phyloP scores from a whole-genome alignment of 2,888 invertebrate species.

The Dasysyrphus albostriatus region DNA sequence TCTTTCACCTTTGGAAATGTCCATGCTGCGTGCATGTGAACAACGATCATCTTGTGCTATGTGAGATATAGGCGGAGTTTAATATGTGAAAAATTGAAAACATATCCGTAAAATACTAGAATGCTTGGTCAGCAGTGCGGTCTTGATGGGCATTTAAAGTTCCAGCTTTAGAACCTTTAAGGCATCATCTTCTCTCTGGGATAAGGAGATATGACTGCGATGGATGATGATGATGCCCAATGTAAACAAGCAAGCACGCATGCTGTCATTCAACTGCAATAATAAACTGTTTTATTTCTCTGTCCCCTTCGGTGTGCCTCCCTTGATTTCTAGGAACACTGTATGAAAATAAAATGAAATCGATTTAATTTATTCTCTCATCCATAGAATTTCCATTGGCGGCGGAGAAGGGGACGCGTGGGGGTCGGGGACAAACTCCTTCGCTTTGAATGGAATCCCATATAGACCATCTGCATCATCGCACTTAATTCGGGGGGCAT shows the following conservation, averaged over 20 bases:
- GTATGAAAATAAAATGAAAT: slow-evolving; percentile 64
- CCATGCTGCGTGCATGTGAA: slow-evolving; percentile 66
- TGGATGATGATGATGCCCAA: slow-evolving; percentile 41
- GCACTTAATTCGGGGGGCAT: slow-evolving; percentile 61
- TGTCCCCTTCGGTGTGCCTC: background rate
- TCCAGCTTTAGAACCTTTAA: slow-evolving; percentile 36
- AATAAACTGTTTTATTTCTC: slow-evolving; percentile 46
- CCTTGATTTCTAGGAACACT: slow-evolving; percentile 22
- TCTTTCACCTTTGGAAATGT: slow-evolving; percentile 62
- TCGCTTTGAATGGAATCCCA: slow-evolving; percentile 52
- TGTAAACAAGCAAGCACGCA: slow-evolving; percentile 72
- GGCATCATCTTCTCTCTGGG: slow-evolving; percentile 32
- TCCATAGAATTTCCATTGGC: slow-evolving; percentile 2
- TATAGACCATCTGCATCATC: slow-evolving; percentile 70
- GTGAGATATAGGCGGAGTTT: slow-evolving; percentile 13
- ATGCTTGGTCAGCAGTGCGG: slow-evolving; percentile 6
- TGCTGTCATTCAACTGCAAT: slow-evolving; percentile 60
- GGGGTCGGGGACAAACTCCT: slow-evolving; percentile 20
- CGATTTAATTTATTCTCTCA: slow-evolving; percentile 68
- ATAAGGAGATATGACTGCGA: slow-evolving; percentile 53
- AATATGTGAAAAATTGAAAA: slow-evolving; percentile 63
- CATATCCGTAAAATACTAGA: slow-evolving; percentile 61
- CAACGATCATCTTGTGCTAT: slow-evolving; percentile 57
- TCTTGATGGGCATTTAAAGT: slow-evolving; percentile 60
- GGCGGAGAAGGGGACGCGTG: background rate